Evolutionary conservation across 2,113 vertebrate species (phyloP), one percentile per base, ranked within the genome.

Genomic region (rabbit (Oryctolagus cuniculus)): DNA sequence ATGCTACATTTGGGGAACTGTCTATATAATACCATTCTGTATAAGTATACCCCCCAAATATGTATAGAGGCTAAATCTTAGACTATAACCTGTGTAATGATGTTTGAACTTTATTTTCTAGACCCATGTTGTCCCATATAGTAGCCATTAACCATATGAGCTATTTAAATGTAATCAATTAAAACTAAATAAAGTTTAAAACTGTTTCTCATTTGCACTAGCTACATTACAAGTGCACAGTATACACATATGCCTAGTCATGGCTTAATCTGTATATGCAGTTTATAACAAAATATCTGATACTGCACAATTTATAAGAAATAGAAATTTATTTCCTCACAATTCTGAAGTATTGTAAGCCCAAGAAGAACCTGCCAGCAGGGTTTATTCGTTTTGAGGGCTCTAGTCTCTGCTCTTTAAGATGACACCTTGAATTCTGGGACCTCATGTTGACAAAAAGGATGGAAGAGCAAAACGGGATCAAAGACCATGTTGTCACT

Each of bases 151-250:
- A n/a, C 25, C 16, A 73, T 13, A 10, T 66, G 25, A 61, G 10
- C 64, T 69, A 58, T 82, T 83, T 94, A 78, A 44, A 90, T 93
- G 63, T 69, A 53, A 67, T 87, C 75, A 91, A 22, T 73, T 72
- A 85, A 93, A 69, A 72, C 36, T 73, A 67, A 96, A 58, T 93
- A 74, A 82, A 93, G 51, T 84, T 53, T 84, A 78, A 84, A 72
- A 84, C 80, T 90, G 19, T 93, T 89, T 10, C n/a, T 82, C 29
- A 34, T 6, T 84, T 73, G 4, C 36, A 75, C 72, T 89, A 91
- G 11, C 16, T 12, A 64, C 73, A 92, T 78, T 86, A 86, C 66
- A 90, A 44, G 58, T 95, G 63, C 24, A 90, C 8, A 63, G 51
- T 66, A 86, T 34, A 10, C 22, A 22, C 17, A 0, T 75, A 25